Evolutionary conservation across 2,113 vertebrate species (phyloP), one percentile per base, ranked within the genome.

Genomic region (Bettongia penicillata): DNA sequence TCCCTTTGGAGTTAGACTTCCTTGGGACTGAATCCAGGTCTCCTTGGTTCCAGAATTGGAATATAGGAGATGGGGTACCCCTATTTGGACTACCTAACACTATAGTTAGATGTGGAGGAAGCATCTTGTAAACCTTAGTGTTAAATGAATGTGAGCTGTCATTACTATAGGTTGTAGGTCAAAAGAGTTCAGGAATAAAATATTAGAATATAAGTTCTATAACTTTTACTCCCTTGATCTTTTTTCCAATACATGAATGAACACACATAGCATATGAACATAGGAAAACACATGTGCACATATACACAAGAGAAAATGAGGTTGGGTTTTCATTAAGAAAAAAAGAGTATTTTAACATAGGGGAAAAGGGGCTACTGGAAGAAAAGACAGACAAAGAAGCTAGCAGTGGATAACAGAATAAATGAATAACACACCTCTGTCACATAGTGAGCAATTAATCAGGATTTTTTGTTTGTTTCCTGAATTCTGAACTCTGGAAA

Each of bases 321-420:
- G 19, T 84, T 84, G 68, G n/a, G n/a, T 23, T 84, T 84, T 84
- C 61, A n/a, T n/a, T 12, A 84, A 84, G 14, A 23, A 84, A 22
- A 84, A 23, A 84, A 84, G 16, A 84, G 19, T 49, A 68, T 95
- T 91, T 91, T 48, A 52, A 14, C 61, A 0, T 2, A 0, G 90
- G 93, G 94, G 77, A 94, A 91, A 91, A 94, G 43, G 93, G 89
- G 90, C 84, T 84, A 84, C 93, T 93, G 90, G 47, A 90, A 94
- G 61, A 77, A 91, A 28, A 52, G 22, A 55, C 61, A 96, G 77
- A 93, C 48, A 55, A 24, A 52, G 92, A 94, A 89, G n/a, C 25
- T 50, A 90, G 49, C n/a, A 51, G 28, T 51, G 23, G 90, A 19
- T 23, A 84, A 57, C 84, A 57, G 3, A 52, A 90, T 90, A 94